A percentile compares a stretch with the other conserved stretches of the same genome.
Evolutionary conservation across 64 coral and sea anemone species (phyloP).

Genomic region (Pocillopora verrucosa): DNA sequence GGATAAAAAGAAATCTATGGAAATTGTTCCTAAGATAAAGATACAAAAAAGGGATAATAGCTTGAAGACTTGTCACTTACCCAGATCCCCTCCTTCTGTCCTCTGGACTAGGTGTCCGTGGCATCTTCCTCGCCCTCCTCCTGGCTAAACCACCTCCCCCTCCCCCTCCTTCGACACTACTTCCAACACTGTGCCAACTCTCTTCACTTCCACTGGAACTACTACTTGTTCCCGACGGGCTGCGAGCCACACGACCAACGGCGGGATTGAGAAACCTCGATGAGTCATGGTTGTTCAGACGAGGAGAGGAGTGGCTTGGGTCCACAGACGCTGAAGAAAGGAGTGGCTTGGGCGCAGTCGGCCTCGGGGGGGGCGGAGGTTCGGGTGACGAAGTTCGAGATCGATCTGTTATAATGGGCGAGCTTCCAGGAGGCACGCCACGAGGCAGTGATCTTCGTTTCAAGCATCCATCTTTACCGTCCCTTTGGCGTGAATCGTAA

Average conservation of each 20-base stretch:
- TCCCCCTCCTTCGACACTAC: slow-evolving; percentile 17
- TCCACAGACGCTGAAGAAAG: slow-evolving; percentile 20
- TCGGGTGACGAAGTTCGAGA: slow-evolving; percentile 50
- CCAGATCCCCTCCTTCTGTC: slow-evolving; percentile 21
- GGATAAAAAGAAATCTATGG: no score
- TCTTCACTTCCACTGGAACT: slow-evolving; percentile 81
- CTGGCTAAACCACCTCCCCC: background rate
- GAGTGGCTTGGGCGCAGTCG: slow-evolving; percentile 32
- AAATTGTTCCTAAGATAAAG: no score
- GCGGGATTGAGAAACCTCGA: slow-evolving; percentile 23
- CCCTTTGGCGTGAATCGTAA: background rate
- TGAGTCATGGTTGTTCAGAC: background rate
- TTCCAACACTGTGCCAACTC: slow-evolving; percentile 45
- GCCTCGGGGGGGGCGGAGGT: background rate
- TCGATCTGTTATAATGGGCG: slow-evolving; percentile 70
- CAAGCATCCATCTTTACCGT: background rate
- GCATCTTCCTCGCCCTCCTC: slow-evolving; percentile 47
- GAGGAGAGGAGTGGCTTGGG: slow-evolving; percentile 44
- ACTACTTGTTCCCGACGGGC: slow-evolving; percentile 82
- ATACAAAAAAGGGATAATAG: no score
- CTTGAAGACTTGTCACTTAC: slow-evolving; percentile 12
- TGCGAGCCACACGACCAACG: slow-evolving; percentile 50
- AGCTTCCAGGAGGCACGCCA: background rate
- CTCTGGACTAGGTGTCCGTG: slow-evolving; percentile 37
- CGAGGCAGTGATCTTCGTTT: background rate